Evolutionary conservation across 2,797 vertebrate genomes (phyloP), one percentile per base, ranked within the genome.

Genomic region (Diplodus sargus): DNA sequence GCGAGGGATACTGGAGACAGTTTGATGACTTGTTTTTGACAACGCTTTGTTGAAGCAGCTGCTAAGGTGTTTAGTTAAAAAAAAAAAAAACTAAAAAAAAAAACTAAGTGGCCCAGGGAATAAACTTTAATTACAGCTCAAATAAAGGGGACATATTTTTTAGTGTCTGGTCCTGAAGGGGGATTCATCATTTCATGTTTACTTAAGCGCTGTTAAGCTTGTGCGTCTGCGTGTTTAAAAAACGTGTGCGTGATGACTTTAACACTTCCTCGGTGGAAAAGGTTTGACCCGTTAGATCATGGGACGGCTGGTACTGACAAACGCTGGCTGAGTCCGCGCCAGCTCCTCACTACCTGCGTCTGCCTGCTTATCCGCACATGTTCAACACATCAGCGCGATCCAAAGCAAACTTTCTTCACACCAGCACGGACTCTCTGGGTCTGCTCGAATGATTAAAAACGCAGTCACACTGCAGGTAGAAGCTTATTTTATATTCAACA

Each of bases 361-460:
- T 65, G 78, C 61, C 68, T 58, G 71, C 65, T 70, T 58, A 74
- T 66, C 69, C 56, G 30, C 5, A 18, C 66, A 81, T 87, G 83
- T 84, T 79, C 84, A 88, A 90, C 45, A 18, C 85, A 88, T 90
- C 69, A 84, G 14, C 75, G 10, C 22, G 75, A 78, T 79, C 75
- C 70, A 56, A 47, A 51, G 65, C 12, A 58, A 64, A 53, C 47
- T 22, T 69, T 11, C 39, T 69, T 79, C 57, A 76, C 78, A 74
- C 65, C 7, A 14, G 45, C 5, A 61, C 47, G 4, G 52, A 77
- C 70, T 42, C 74, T 69, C 64, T 74, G 56, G 25, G n/a, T 70
- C 79, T 84, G 84, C 30, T 79, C 2, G 18, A 88, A 75, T 77
- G 67, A 80, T 79, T 89, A 43, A 60, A 82, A 71, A 62, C 15